Conservation (phyloP, 2,113 vertebrate genomes). For the Paralichthys olivaceus region DNA sequence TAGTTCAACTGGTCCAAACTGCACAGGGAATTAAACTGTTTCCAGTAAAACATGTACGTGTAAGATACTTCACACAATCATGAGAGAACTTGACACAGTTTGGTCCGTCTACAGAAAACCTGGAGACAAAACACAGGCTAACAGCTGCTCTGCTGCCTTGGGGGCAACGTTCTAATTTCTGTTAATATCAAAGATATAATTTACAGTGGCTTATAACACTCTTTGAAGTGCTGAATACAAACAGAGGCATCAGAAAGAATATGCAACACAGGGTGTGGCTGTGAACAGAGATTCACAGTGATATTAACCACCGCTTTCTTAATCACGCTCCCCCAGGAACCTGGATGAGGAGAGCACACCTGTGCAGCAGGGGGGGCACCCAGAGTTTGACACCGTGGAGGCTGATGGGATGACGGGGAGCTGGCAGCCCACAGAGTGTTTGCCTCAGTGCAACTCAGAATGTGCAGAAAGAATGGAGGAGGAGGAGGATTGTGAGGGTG, state of each 20-base stretch:
- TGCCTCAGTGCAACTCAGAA: constrained; percentile 72
- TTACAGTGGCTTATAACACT: constrained; percentile 13
- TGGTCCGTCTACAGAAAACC: neutral
- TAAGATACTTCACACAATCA: neutral
- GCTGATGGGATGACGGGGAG: constrained; percentile 82
- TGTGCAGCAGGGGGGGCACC: constrained; percentile 78
- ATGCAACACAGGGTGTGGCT: constrained; percentile 24
- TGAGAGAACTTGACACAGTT: neutral
- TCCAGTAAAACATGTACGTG: neutral
- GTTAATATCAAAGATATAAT: neutral
- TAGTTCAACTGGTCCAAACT: neutral
- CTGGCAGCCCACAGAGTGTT: constrained; percentile 65
- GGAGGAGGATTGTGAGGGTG: constrained; percentile 1
- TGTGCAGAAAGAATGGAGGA: constrained; percentile 45
- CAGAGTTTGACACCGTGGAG: constrained; percentile 76
- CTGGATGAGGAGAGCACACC: constrained; percentile 78
- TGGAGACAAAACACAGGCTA: neutral
- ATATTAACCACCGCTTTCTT: constrained; percentile 19
- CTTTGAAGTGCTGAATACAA: constrained; percentile 39
- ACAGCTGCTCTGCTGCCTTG: neutral
- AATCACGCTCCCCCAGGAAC: constrained; percentile 36
- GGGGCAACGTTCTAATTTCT: constrained; percentile 5
- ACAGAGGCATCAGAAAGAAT: neutral
- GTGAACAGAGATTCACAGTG: constrained; percentile 5
- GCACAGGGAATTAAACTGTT: neutral